These are phyloP conservation scores for Coreius guichenoti DNA, from an alignment of 2,797 vertebrate genomes.

Conservation along the genomic window DNA sequence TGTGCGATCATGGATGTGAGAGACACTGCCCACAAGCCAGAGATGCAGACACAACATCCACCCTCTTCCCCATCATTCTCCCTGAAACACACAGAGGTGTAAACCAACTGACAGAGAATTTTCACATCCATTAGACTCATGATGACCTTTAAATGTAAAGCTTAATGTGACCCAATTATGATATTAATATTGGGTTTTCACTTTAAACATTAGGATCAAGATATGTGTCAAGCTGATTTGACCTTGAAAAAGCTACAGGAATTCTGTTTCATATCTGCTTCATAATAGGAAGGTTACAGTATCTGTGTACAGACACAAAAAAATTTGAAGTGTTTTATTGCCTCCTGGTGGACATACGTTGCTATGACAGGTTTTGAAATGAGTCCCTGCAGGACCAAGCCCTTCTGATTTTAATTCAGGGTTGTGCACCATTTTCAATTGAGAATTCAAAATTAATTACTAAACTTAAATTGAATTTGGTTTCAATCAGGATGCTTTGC, in stretches of 20 bases:
- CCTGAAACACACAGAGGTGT: not conserved
- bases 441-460: not conserved
- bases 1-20: not conserved
- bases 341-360: conserved; percentile 53
- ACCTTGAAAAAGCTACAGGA: conserved; percentile 36
- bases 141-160: not conserved
- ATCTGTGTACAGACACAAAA: too few species aligned
- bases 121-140: not conserved
- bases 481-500: too few species aligned
- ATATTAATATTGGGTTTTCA: too few species aligned
- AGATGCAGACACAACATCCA: conserved; percentile 1
- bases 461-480: not conserved
- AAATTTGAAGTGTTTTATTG: conserved; percentile 36
- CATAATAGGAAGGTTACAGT: conserved; percentile 3
- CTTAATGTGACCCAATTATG: not conserved
- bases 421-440: not conserved
- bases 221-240: not conserved
- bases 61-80: not conserved
- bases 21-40: conserved; percentile 20
- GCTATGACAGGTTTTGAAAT: not conserved
- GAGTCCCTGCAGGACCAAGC: too few species aligned
- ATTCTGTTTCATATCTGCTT: not conserved
- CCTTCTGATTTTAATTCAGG: not conserved
- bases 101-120: not conserved
- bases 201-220: not conserved